Evolutionary conservation across 2,888 invertebrate genomes (phyloP).

Genomic region (Napeogenes inachia): DNA sequence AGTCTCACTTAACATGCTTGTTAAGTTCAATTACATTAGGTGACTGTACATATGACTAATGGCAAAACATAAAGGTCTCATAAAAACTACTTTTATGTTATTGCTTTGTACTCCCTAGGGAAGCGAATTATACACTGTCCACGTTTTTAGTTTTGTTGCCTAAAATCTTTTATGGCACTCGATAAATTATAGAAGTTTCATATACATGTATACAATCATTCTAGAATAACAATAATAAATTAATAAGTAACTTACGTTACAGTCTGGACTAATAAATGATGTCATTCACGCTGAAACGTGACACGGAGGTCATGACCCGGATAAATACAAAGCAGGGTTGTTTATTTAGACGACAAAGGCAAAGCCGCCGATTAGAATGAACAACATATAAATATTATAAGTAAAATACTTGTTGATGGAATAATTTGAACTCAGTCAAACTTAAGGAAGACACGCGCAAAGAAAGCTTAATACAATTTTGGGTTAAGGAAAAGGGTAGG

Average conservation of each 20-base stretch:
- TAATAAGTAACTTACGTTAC: slow-evolving; percentile 1
- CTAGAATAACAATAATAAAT: background rate
- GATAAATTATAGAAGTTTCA: no score
- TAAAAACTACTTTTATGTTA: slow-evolving; percentile 27
- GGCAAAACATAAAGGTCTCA: slow-evolving; percentile 21
- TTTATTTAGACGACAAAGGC: slow-evolving; percentile 2
- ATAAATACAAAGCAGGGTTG: slow-evolving; percentile 5
- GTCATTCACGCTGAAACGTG: slow-evolving; percentile 7
- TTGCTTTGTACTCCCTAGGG: slow-evolving; percentile 22
- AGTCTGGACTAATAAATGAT: background rate
- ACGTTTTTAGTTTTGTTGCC: background rate
- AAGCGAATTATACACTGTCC: slow-evolving; percentile 12
- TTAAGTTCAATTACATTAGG: slow-evolving; percentile 31
- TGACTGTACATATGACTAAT: slow-evolving; percentile 27
- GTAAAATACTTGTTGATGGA: background rate
- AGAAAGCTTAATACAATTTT: background rate
- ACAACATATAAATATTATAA: background rate
- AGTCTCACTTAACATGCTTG: slow-evolving; percentile 28
- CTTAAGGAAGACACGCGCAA: background rate
- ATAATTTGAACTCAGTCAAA: background rate
- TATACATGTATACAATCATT: background rate
- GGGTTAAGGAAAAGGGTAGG: background rate
- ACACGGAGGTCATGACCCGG: slow-evolving; percentile 8
- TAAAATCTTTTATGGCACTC: background rate
- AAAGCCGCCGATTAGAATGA: slow-evolving; percentile 1